Evolutionary conservation across 2,888 invertebrate species (phyloP), one percentile per base, ranked within the genome.

Genomic region (Nesidiocoris tenuis): DNA sequence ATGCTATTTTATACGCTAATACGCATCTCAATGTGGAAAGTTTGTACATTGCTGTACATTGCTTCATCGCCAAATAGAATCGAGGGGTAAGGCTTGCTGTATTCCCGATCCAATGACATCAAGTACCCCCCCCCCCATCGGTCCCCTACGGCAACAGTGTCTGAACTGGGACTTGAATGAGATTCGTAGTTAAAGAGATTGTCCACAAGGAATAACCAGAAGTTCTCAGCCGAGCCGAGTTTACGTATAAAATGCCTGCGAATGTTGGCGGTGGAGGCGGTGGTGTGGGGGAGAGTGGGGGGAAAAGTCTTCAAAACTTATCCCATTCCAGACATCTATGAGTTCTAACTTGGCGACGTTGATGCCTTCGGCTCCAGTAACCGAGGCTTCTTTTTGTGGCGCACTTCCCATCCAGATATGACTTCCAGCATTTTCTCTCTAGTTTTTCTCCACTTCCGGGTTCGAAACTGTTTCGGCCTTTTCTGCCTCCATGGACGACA

Each of bases 321-420:
- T 67, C 67, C 67, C 67, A 67, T 67, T 56, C 56, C 55, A 54
- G 55, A 56, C 67, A 54, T 67, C 67, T 56, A 67, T 67, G 67
- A 67, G 67, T 67, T 67, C 54, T 56, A 56, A 67, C 56, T 56
- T 17, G 54, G 55, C 18, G 55, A 22, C 55, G 22, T 39, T 54
- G 55, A 54, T 22, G 56, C 67, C 67, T 22, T 56, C 59, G 39
- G 39, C 12, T 39, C 39, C 39, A 3, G 39, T 12, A 39, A 39
- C 39, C 39, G 39, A 39, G 39, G 39, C 12, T 39, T 39, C 12
- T 12, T 39, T 39, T 39, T 12, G 23, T 39, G 18, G 65, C 17
- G 24, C 17, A 17, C 65, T 19, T 19, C 63, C 63, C 19, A 65
- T 39, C 25, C 65, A 24, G 39, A 65, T 65, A 65, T 39, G 65